phyloP scores from a whole-genome alignment of 2,797 vertebrate species.

The Cossypha niveicapilla region DNA sequence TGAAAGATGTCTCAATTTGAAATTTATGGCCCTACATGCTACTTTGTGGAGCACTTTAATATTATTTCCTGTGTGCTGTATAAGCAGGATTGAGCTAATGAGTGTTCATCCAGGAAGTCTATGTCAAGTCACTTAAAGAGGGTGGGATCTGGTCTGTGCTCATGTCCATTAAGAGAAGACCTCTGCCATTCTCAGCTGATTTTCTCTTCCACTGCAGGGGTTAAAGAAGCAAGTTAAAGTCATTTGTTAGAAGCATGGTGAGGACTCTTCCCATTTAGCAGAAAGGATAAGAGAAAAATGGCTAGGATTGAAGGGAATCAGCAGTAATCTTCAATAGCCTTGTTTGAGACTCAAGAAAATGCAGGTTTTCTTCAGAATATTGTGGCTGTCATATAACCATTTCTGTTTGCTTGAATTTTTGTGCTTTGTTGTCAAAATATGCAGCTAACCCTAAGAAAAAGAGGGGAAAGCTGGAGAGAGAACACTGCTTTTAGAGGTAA shows the following conservation, averaged over 20 bases:
- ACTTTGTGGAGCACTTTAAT: neutral
- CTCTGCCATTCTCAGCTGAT: neutral
- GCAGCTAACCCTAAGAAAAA: neutral
- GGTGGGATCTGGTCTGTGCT: neutral
- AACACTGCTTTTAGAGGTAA: neutral
- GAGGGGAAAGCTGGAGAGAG: neutral
- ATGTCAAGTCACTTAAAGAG: neutral
- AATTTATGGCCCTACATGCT: conserved; percentile 25
- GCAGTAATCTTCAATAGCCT: neutral
- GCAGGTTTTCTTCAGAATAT: neutral
- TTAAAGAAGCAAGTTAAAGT: neutral
- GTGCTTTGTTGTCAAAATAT: neutral
- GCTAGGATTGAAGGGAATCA: neutral
- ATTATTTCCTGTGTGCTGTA: conserved; percentile 32
- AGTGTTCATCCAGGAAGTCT: conserved; percentile 5
- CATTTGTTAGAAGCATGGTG: neutral
- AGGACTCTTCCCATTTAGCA: neutral
- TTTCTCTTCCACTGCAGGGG: neutral
- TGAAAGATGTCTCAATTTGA: neutral
- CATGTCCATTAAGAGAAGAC: neutral
- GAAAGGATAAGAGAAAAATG: neutral
- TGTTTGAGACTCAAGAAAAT: neutral
- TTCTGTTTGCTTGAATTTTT: neutral
- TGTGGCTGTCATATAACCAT: neutral
- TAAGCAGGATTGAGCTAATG: conserved; percentile 36